These are phyloP conservation scores for Cynoglossus semilaevis DNA, from an alignment of 2,113 vertebrate species.

Conservation along the genomic window DNA sequence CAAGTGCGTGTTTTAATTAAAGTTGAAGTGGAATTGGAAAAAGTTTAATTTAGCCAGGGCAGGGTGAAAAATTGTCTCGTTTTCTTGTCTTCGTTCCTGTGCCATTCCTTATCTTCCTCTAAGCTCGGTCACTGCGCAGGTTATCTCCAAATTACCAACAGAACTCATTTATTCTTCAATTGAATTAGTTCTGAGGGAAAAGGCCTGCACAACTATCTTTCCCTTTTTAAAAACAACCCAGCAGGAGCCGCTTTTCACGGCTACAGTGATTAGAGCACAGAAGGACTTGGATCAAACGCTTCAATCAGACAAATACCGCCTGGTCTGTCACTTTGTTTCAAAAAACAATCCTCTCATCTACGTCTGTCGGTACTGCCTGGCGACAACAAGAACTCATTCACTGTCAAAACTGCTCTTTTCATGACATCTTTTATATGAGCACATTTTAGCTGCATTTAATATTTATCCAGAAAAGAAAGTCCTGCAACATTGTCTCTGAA, in stretches of 20 bases:
- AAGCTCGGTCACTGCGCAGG: slow-evolving; percentile 65
- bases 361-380: neutral
- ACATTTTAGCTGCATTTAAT: neutral
- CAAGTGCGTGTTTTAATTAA: slow-evolving; percentile 78
- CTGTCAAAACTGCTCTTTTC: neutral
- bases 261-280: slow-evolving; percentile 49
- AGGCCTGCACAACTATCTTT: slow-evolving; percentile 45
- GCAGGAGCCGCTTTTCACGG: slow-evolving; percentile 37
- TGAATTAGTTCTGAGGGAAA: slow-evolving; percentile 69
- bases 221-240: slow-evolving; percentile 50
- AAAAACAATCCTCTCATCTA: slow-evolving; percentile 18
- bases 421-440: neutral
- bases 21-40: slow-evolving; percentile 60
- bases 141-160: slow-evolving; percentile 80
- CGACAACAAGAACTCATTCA: slow-evolving; percentile 12
- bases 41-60: slow-evolving; percentile 72
- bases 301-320: slow-evolving; percentile 41
- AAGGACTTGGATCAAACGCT: slow-evolving; percentile 61
- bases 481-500: too few species aligned
- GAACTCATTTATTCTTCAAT: slow-evolving; percentile 79
- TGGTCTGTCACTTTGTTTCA: slow-evolving; percentile 34
- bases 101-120: slow-evolving; percentile 69
- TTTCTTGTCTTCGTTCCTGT: slow-evolving; percentile 73
- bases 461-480: neutral
- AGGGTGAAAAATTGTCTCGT: slow-evolving; percentile 70